A percentile compares a stretch with the other conserved stretches of the same genome.
These are phyloP conservation scores for Seriola aureovittata DNA, from an alignment of 2,113 vertebrate genomes.

Conservation along the genomic window DNA sequence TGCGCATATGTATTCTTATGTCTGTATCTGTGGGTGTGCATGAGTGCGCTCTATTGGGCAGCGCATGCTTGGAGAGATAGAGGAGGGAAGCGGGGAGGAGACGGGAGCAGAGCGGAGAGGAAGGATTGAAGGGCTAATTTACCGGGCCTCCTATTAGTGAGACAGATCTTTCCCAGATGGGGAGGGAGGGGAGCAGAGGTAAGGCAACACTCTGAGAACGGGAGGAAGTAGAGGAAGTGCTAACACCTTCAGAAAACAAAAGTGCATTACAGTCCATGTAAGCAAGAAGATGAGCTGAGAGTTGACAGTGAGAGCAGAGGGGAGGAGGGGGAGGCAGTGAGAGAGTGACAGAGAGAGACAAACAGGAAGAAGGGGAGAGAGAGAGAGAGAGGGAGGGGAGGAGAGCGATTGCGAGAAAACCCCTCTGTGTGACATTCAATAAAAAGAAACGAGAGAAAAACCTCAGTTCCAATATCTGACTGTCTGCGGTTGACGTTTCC, in stretches of 20 bases:
- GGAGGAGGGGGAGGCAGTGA: not conserved
- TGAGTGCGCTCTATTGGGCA: constrained; percentile 33
- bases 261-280: constrained; percentile 63
- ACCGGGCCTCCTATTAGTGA: constrained; percentile 65
- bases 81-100: constrained; percentile 47
- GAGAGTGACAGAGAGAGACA: constrained; percentile 19
- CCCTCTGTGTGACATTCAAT: constrained; percentile 54
- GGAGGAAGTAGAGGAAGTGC: constrained; percentile 58
- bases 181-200: constrained; percentile 33
- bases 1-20: constrained; percentile 31
- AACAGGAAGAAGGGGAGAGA: constrained; percentile 15
- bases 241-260: constrained; percentile 66
- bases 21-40: constrained; percentile 48
- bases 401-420: constrained; percentile 19
- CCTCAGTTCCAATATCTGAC: constrained; percentile 48
- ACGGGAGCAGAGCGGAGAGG: constrained; percentile 28
- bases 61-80: constrained; percentile 39
- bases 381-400: constrained; percentile 2
- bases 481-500: constrained; percentile 65
- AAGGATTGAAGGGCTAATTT: constrained; percentile 62
- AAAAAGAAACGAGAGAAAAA: constrained; percentile 62
- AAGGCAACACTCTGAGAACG: constrained; percentile 18
- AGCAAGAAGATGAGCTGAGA: constrained; percentile 65
- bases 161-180: constrained; percentile 67
- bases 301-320: constrained; percentile 41